phyloP scores from a whole-genome alignment of 2,888 invertebrate genomes.

The Habrosyne pyritoides region DNA sequence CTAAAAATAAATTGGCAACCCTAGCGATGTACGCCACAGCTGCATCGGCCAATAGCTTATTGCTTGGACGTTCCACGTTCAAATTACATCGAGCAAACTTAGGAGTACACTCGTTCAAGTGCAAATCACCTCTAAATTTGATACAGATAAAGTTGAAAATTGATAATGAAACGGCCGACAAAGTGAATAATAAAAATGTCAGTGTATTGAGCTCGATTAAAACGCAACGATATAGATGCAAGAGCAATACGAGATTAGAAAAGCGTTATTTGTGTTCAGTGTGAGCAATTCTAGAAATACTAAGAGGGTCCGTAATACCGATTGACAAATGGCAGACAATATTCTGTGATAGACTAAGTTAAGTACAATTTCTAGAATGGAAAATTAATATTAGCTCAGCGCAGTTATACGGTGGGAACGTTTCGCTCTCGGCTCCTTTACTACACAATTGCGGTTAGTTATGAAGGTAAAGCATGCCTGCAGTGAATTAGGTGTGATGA shows the following conservation, averaged over 20 bases:
- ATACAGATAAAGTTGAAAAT: constrained; percentile 16
- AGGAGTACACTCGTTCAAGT: constrained; percentile 27
- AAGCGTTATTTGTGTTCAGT: constrained; percentile 26
- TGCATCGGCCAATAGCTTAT: constrained; percentile 75
- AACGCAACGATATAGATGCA: constrained; percentile 50
- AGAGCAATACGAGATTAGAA: constrained; percentile 48
- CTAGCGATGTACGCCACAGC: constrained; percentile 62
- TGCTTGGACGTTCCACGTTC: constrained; percentile 65
- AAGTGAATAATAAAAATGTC: constrained; percentile 37
- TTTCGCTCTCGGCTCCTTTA: no score
- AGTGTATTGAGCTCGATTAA: constrained; percentile 49
- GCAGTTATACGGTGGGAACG: no score
- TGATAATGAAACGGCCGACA: constrained; percentile 1
- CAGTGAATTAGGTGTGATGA: no score
- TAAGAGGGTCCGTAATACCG: constrained; percentile 31
- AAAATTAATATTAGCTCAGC: no score
- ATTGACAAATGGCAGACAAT: constrained; percentile 36
- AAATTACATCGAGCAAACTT: constrained; percentile 56
- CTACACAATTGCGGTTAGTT: no score
- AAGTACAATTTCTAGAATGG: not conserved
- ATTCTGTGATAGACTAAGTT: not conserved
- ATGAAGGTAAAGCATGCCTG: no score
- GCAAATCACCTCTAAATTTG: constrained; percentile 10
- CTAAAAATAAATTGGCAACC: constrained; percentile 78
- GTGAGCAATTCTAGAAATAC: constrained; percentile 26